Base-by-base conservation (phyloP, 2,113 vertebrate species). In the Forbesichthys agassizii region DNA sequence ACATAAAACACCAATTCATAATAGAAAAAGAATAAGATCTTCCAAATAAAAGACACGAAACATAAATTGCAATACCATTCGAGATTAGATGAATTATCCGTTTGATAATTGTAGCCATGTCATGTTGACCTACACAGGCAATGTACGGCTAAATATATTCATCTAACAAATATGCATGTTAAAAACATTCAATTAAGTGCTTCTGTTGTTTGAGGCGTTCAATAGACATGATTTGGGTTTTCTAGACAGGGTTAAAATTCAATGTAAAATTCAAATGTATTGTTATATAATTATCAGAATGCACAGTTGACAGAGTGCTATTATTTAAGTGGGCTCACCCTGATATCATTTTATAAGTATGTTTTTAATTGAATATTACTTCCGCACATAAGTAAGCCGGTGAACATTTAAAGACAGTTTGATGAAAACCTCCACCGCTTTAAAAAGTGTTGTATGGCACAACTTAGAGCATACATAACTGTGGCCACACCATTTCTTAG, bases 1-100 rank as follows among this genome's bases (percentile, higher is more conserved):
- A 92, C 91, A 92, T 91, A 73, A 42, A 88, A 92, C 89, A 92
- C 71, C 83, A 85, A 91, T 90, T 93, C 89, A 90, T 88, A 91
- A 89, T 85, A 90, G 85, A 89, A 88, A 86, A 83, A 75, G 60
- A 56, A 49, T 20, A 75, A 64, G 70, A 77, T 82, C 73, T 77
- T 84, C 78, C 79, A 84, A 84, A 83, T 66, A 75, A 76, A 82
- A 64, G 48, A 84, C 66, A 88, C 62, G 77, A 83, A 80, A 82
- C 61, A 89, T 80, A 83, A 74, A 86, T 84, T 82, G 80, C 81
- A 86, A 86, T 86, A 88, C 81, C 77, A 89, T 84, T 89, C 74
- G 82, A 88, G 84, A 85, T 86, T 85, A 87, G 81, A 77, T 82
- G 83, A 88, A 79, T 76, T 78, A 71, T 51, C 27, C 54, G 68